Percentiles rank a stretch among this genome's conserved stretches.
Evolutionary conservation across 2,113 vertebrate genomes (phyloP).

Genomic region (Micronycteris hirsuta): DNA sequence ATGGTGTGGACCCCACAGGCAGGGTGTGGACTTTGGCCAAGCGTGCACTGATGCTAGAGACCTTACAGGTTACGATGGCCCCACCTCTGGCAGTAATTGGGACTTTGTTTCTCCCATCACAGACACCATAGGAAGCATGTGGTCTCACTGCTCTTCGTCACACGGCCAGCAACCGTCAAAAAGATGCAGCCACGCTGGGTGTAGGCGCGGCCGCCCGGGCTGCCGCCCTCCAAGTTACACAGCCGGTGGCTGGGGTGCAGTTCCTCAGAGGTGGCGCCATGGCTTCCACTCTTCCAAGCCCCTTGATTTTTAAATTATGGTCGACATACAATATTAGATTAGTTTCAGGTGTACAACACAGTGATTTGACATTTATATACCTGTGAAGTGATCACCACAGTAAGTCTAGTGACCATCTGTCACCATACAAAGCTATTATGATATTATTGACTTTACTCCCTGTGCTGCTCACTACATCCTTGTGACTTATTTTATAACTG

Average conservation of each 20-base stretch:
- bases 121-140: background rate
- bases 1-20: background rate
- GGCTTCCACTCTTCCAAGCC: background rate
- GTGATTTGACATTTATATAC: background rate
- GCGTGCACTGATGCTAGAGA: background rate
- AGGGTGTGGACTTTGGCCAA: background rate
- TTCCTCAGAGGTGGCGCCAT: background rate
- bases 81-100: background rate
- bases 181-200: constrained; percentile 90
- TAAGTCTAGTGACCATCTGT: background rate
- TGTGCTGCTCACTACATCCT: background rate
- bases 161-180: constrained; percentile 88
- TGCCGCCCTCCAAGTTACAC: constrained; percentile 90
- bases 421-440: background rate
- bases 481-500: background rate
- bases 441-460: background rate
- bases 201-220: constrained; percentile 89
- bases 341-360: background rate
- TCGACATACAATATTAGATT: background rate
- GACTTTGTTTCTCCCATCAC: background rate
- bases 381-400: background rate
- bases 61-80: background rate
- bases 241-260: constrained; percentile 86
- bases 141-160: constrained; percentile 86
- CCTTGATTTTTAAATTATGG: background rate